Base-by-base conservation (phyloP, 1,140 invertebrate genomes). In the Lepidurus couesii region DNA sequence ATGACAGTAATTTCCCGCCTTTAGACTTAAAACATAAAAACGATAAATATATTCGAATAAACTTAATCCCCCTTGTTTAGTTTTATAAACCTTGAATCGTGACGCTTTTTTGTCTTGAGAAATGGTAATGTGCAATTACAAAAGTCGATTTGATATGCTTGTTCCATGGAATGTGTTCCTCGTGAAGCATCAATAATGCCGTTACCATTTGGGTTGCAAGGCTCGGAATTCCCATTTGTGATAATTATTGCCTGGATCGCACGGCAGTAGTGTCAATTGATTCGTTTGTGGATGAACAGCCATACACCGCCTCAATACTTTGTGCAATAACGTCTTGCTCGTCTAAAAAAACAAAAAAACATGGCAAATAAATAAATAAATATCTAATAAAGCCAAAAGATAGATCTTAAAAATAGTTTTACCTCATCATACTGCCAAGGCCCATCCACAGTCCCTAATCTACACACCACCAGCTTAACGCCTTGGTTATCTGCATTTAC, bases 391-490 rank as follows among this genome's bases (percentile, higher is more conserved):
- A 16, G 2, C 7, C 6, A 65, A 21, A 16, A 65, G 8, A 11
- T 16, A 13, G 53, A 75, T 16, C 21, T 42, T 77, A 1, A 42
- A 10, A 44, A 75, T 26, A 79, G 73, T 74, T 77, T 77, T 83
- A 90, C 90, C 86, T 93, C 89, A 83, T 94, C 90, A 84, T 93
- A 98, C 82, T 91, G 88, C 95, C 95, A 98, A 1, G 94, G 95
- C 7, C 96, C 96, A 84, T 97, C 92, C 6, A 95, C 95, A 42
- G 94, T 96, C 77, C 96, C 96, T 74, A 96, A 85, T 74, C 91
- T 88, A 84, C 96, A 98, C 81, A 95, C 95, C 44, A 93, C 91
- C 53, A 97, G 87, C 86, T 94, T 95, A 16, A 98, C 89, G 47
- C 91, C 91, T 83, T 93, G 92, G 1, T 88, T 86, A 84, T 96